Conservation (phyloP, 1,140 invertebrate species). For the Diprion similis region DNA sequence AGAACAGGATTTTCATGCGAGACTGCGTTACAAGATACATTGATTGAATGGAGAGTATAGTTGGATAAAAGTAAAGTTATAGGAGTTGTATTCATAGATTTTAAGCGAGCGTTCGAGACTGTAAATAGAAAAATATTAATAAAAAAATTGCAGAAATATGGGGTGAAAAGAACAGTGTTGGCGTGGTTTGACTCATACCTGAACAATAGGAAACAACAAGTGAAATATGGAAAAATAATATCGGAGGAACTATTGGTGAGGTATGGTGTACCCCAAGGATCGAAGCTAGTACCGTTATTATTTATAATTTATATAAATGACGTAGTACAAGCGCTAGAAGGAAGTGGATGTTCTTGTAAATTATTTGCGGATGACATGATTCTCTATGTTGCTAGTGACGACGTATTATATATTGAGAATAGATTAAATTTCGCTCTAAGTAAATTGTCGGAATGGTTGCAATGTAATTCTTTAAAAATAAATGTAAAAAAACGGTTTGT, state of each 20-base stretch:
- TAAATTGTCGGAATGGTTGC: neutral
- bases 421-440: neutral
- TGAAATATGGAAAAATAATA: slow-evolving; percentile 13
- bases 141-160: slow-evolving; percentile 10
- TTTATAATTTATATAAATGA: slow-evolving; percentile 20
- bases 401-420: neutral
- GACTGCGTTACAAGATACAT: slow-evolving; percentile 17
- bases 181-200: slow-evolving; percentile 25
- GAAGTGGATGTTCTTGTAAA: neutral
- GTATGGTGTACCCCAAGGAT: slow-evolving; percentile 26
- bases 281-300: slow-evolving; percentile 21
- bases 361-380: slow-evolving; percentile 7
- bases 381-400: neutral
- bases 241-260: slow-evolving; percentile 15
- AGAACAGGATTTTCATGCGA: no score
- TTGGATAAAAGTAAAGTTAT: neutral
- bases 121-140: slow-evolving; percentile 13
- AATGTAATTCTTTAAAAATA: neutral
- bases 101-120: slow-evolving; percentile 17
- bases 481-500: neutral
- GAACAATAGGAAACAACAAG: slow-evolving; percentile 19
- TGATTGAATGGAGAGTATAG: slow-evolving; percentile 10
- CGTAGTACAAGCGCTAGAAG: neutral
- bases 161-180: no score
- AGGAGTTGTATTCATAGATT: slow-evolving; percentile 11